phyloP scores from a whole-genome alignment of 2,113 vertebrate species.

The Cichladusa arquata region DNA sequence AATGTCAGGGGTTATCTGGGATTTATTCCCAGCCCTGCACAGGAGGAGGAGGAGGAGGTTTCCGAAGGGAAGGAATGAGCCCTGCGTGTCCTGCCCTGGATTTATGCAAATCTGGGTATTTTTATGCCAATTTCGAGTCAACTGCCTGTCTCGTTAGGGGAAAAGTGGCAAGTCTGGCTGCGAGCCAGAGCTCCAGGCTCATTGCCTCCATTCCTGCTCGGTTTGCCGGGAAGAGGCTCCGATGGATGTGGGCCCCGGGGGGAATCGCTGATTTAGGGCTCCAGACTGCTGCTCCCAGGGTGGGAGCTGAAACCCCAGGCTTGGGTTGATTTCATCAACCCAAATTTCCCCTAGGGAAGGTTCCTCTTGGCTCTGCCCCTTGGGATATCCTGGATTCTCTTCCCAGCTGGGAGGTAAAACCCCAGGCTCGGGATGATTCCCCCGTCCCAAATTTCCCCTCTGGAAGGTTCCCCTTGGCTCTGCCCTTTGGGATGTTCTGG shows the following conservation, averaged over 20 bases:
- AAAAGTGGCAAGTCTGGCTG: slow-evolving; percentile 16
- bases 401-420: neutral
- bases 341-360: neutral
- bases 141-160: slow-evolving; percentile 1
- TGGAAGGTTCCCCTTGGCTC: neutral
- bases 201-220: fast-evolving
- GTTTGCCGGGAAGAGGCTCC: neutral
- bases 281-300: fast-evolving
- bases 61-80: neutral
- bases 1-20: neutral
- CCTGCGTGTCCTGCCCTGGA: neutral
- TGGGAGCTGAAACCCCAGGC: neutral
- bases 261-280: neutral
- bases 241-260: fast-evolving
- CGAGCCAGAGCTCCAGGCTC: neutral
- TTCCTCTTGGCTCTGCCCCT: neutral
- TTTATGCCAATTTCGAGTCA: slow-evolving; percentile 48
- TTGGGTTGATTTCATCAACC: neutral
- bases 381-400: neutral
- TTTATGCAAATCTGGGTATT: slow-evolving; percentile 40
- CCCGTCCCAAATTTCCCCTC: neutral
- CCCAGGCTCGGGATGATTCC: neutral
- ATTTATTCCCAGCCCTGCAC: neutral
- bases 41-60: neutral
- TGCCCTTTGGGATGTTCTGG: neutral